Evolutionary conservation across 1,140 invertebrate species (phyloP).

Genomic region (Semibalanus balanoides): DNA sequence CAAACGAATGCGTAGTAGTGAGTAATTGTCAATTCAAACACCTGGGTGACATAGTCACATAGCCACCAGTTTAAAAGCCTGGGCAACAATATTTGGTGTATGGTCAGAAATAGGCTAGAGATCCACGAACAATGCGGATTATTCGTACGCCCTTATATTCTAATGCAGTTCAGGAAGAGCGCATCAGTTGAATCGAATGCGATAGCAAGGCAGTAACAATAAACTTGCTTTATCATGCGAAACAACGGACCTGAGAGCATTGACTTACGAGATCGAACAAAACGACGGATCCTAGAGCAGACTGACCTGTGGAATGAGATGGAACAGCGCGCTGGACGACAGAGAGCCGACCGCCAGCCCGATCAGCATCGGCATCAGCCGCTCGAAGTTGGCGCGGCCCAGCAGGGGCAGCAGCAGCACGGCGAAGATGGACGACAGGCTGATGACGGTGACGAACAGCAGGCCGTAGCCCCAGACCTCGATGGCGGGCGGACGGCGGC

Average conservation of each 20-base stretch:
- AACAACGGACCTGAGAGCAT: too few species aligned
- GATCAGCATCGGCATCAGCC: conserved; percentile 42
- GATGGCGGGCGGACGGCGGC: too few species aligned
- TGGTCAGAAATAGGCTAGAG: too few species aligned
- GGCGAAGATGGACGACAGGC: conserved; percentile 43
- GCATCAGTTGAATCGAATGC: not conserved
- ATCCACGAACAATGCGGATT: too few species aligned
- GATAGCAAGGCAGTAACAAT: not conserved
- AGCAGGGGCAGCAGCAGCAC: conserved; percentile 44
- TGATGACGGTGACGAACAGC: conserved; percentile 45
- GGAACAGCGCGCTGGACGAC: conserved; percentile 43
- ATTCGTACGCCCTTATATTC: too few species aligned
- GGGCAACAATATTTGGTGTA: too few species aligned
- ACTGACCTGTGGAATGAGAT: conserved; percentile 44
- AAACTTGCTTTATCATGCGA: too few species aligned
- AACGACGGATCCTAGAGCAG: not conserved
- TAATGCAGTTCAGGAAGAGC: too few species aligned
- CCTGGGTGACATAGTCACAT: too few species aligned
- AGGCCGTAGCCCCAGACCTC: conserved; percentile 42
- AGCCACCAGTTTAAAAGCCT: too few species aligned
- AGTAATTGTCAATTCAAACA: too few species aligned
- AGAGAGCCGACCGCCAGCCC: conserved; percentile 51
- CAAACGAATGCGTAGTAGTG: too few species aligned
- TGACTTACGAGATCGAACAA: not conserved
- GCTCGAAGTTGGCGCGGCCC: conserved; percentile 38